Base-by-base conservation (phyloP, 1,140 invertebrate genomes). In the Saccostrea cuccullata region DNA sequence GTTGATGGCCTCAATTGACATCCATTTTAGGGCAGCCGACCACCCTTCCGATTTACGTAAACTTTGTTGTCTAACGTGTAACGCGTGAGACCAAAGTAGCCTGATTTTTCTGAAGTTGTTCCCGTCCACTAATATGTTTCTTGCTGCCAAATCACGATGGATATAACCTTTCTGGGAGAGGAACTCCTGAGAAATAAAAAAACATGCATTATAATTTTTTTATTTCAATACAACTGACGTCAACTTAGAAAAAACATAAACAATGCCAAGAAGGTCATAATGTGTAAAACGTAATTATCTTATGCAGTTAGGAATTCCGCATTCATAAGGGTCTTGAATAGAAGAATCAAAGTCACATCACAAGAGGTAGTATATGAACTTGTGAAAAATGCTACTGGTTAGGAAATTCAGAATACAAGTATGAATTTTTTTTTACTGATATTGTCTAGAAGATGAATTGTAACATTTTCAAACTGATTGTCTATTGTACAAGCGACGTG, bases 31-130 rank as follows among this genome's bases (percentile, higher is more conserved):
- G 95, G 95, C 30, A 95, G 86, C 77, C 93, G 91, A 8, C 94
- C 94, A 93, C 95, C 92, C 95, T 95, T 88, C 94, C 96, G 94
- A 96, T 94, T 95, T 86, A 96, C 94, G 87, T 96, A 95, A 8
- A 95, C 89, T 60, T 92, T 23, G 84, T 96, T 95, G 82, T 95
- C 91, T 90, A 95, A 95, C 58, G 96, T 93, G 90, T 94, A 95
- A 8, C 95, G 91, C 67, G 95, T 94, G 30, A 96, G 92, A 17
- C 95, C 95, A 91, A 96, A 96, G 90, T 96, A 95, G 6, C 95
- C 94, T 58, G 94, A 92, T 89, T 94, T 94, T 60, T 93, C 91
- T 40, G n/a, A 89, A 93, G 86, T 93, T 94, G 73, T 95, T 86
- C 17, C 91, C 91, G 77, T 95, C 95, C 40, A 96, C 94, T 13